These are phyloP conservation scores for Paramormyrops kingsleyae DNA, from an alignment of 2,113 vertebrate species.

Conservation along the genomic window DNA sequence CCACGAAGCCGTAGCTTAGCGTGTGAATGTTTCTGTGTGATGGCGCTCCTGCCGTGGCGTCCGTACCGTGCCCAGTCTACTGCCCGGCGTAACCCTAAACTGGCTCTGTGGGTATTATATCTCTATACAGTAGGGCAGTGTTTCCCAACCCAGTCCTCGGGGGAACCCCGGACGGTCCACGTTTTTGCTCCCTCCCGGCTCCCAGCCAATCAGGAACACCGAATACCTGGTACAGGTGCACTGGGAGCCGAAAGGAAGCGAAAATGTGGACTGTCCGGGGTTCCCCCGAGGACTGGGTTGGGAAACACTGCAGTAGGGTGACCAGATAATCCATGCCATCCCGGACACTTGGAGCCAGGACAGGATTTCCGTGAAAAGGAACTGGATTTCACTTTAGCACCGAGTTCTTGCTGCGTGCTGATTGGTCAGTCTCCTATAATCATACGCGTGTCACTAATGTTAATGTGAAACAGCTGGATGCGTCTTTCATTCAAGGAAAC, in stretches of 20 bases:
- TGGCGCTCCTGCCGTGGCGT: background rate
- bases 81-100: background rate
- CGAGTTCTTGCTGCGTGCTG: background rate
- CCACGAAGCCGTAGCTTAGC: background rate
- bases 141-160: no score
- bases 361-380: background rate
- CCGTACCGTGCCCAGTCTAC: background rate
- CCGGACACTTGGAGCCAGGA: background rate
- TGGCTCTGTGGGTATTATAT: background rate
- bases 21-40: background rate
- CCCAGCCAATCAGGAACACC: no score
- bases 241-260: no score
- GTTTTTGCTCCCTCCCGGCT: no score
- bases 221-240: no score
- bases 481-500: background rate
- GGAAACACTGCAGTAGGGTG: background rate
- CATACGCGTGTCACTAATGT: background rate
- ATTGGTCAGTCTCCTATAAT: background rate
- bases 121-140: background rate
- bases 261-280: no score
- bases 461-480: background rate
- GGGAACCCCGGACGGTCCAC: no score
- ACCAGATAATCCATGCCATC: background rate
- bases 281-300: no score
- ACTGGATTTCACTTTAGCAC: background rate